Conservation (phyloP, 1,140 invertebrate genomes). For the Drosophila navojoa region DNA sequence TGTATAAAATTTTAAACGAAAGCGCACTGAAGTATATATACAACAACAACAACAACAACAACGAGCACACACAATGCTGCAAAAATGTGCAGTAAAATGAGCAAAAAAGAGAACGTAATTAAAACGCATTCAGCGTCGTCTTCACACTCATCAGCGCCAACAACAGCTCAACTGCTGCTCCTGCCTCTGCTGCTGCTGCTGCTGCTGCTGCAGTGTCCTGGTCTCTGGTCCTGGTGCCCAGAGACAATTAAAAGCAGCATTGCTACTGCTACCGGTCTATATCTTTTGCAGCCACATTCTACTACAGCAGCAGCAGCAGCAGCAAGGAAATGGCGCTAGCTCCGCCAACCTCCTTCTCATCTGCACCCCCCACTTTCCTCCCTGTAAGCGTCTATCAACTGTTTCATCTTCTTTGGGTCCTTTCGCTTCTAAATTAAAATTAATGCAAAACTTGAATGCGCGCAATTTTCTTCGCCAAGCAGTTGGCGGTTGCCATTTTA, state of each 20-base stretch:
- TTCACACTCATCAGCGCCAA: constrained; percentile 24
- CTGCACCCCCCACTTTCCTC: not conserved
- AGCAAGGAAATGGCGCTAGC: constrained; percentile 17
- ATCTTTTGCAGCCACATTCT: constrained; percentile 31
- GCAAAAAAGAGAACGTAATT: constrained; percentile 67
- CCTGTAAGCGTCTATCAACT: constrained; percentile 1
- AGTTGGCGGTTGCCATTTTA: constrained; percentile 30
- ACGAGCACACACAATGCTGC: constrained; percentile 34
- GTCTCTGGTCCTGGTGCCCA: not conserved
- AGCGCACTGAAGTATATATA: constrained; percentile 60
- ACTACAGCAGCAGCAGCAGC: constrained; percentile 12
- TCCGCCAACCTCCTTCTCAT: not conserved
- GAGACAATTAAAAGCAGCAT: constrained; percentile 53
- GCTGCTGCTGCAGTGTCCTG: not conserved
- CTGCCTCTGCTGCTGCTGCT: not conserved
- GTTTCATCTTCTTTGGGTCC: constrained; percentile 28
- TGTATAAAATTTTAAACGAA: constrained; percentile 40
- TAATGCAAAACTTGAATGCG: constrained; percentile 36
- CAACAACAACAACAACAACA: constrained; percentile 37
- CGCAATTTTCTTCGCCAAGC: constrained; percentile 33
- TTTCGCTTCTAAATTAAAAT: constrained; percentile 37
- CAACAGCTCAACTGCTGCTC: not conserved
- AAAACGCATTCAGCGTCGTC: constrained; percentile 60
- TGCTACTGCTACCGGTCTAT: constrained; percentile 21
- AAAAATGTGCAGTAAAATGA: constrained; percentile 55